Evolutionary conservation across 1,140 invertebrate genomes (phyloP).

Genomic region (Formica exsecta): DNA sequence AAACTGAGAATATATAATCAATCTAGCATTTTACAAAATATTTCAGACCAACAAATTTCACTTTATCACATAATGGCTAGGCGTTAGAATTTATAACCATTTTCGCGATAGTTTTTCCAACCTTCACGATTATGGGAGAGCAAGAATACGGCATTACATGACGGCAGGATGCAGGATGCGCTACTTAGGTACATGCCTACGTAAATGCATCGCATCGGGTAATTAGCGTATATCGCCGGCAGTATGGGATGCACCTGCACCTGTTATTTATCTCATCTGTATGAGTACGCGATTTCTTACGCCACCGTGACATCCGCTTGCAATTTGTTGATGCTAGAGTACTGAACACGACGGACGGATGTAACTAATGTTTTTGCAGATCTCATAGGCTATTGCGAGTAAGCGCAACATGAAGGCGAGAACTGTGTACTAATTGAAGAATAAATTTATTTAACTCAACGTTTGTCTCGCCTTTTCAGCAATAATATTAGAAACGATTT

Average conservation of each 20-base stretch:
- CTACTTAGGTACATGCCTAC: conserved; percentile 55
- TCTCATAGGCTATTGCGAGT: conserved; percentile 10
- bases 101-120: neutral
- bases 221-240: conserved; percentile 56
- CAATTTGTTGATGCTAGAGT: conserved; percentile 52
- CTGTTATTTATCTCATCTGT: conserved; percentile 67
- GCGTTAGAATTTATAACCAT: neutral
- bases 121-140: neutral
- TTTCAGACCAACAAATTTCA: neutral
- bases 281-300: conserved; percentile 60
- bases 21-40: neutral
- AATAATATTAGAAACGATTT: neutral
- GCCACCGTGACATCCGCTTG: conserved; percentile 60
- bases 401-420: neutral
- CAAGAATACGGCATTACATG: conserved; percentile 42
- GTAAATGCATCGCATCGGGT: conserved; percentile 62
- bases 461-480: neutral
- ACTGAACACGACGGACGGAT: conserved; percentile 40
- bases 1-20: neutral
- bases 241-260: conserved; percentile 65
- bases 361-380: conserved; percentile 42
- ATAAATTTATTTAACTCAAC: neutral
- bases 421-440: neutral
- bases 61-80: neutral
- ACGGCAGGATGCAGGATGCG: conserved; percentile 46